phyloP scores from a whole-genome alignment of 2,888 invertebrate species.

The Thalpophila matura region DNA sequence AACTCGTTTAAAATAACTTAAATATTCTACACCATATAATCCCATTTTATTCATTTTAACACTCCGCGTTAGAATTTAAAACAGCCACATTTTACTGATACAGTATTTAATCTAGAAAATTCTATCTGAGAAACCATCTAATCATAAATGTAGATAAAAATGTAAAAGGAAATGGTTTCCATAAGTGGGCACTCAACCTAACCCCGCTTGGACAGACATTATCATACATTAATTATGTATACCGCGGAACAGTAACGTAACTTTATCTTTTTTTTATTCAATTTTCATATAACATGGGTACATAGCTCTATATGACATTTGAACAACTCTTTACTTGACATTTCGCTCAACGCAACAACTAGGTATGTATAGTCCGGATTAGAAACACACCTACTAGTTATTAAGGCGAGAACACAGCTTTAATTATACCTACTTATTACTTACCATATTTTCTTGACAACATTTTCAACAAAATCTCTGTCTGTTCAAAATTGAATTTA shows the following conservation, averaged over 20 bases:
- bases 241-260: slow-evolving; percentile 70
- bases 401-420: too few relatives aligned
- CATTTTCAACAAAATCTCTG: neutral
- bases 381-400: too few relatives aligned
- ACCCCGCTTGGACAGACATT: slow-evolving; percentile 70
- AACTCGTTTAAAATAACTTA: slow-evolving; percentile 34
- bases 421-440: too few relatives aligned
- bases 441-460: too few relatives aligned
- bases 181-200: slow-evolving; percentile 72
- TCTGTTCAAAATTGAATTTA: neutral
- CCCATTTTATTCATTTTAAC: slow-evolving; percentile 31
- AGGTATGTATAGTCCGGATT: neutral
- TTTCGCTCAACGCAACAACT: neutral
- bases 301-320: slow-evolving; percentile 23
- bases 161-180: slow-evolving; percentile 58
- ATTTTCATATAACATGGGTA: slow-evolving; percentile 55
- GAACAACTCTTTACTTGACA: slow-evolving; percentile 3
- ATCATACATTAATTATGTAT: slow-evolving; percentile 83
- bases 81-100: slow-evolving; percentile 22
- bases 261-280: slow-evolving; percentile 68
- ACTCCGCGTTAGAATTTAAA: slow-evolving; percentile 17
- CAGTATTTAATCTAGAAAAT: slow-evolving; percentile 38
- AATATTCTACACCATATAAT: slow-evolving; percentile 18
- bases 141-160: slow-evolving; percentile 59
- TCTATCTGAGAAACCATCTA: slow-evolving; percentile 42